Base-by-base conservation (phyloP, 1,140 invertebrate species). In the Drosophila busckii region DNA sequence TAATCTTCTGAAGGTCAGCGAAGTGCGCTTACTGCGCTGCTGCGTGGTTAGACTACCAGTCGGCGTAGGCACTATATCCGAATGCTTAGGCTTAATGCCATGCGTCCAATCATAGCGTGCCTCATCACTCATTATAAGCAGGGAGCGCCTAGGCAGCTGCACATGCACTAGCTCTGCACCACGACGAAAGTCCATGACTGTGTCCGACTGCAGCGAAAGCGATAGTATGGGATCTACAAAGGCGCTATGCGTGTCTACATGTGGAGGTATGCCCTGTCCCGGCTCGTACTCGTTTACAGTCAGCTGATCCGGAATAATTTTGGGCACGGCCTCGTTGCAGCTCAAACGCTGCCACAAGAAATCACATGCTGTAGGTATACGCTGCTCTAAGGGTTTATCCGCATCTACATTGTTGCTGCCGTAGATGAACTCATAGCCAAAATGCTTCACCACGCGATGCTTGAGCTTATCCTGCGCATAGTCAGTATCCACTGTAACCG, bases 201-300 rank as follows among this genome's bases (percentile, higher is more conserved):
- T 92, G 52, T 92, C 88, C n/a, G 95, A 93, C 22, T 93, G 92
- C n/a, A 98, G 89, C 13, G 96, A 98, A 0, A 99, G 73, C 3
- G 95, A 96, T 12, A 98, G 80, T 59, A 99, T 95, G 10, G 93
- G 93, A 84, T 95, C 93, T 71, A 95, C 93, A 89, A 98, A 99
- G 2, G 95, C 93, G 88, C 95, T 96, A 83, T 97, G 96, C 0
- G 95, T 98, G 78, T 99, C 97, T n/a, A 98, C 92, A 89, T 99
- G 97, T 1, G 93, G 90, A 41, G 97, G 97, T 73, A 99, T 99
- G 15, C 95, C 95, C 91, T 98, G 96, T 6, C 97, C 97, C 48
- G 96, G 94, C 41, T 90, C 70, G 88, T 99, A 99, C 66, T 92
- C 91, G 89, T 99, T 99, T 0, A 98, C 91, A 6, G 97, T 99